Evolutionary conservation across 2,888 invertebrate genomes (phyloP), one percentile per base, ranked within the genome.

Genomic region (Trichacis sp.): DNA sequence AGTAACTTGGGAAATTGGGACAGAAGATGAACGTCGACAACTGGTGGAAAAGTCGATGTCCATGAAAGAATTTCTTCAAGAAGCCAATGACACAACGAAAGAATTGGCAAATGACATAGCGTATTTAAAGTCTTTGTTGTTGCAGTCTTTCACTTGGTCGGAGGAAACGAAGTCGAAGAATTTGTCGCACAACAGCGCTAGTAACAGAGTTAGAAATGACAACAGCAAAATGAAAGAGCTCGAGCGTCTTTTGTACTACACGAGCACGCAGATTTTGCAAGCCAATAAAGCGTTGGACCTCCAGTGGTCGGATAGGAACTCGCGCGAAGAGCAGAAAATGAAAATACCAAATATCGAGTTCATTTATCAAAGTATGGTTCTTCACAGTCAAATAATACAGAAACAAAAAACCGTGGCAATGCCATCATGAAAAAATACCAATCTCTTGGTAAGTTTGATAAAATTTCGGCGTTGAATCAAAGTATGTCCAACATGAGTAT

Each of bases 361-460:
- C 24, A 89, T 94, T 6, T 95, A 94, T 84, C 92, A 93, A 75
- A 91, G 92, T 0, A 85, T 95, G 76, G 90, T 92, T 20, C 89
- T 89, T 62, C 91, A 94, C 67, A 91, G 90, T 70, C 92, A 92
- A 68, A 89, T 91, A 61, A 85, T 91, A 18, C 85, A 85, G 63
- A 88, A 86, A 54, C 91, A 90, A 77, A 88, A 87, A 53, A 64
- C 42, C 14, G 74, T 69, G 5, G 1, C 6, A 75, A 80, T 6
- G 42, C 66, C 0, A 56, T 78, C 12, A 50, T 71, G 8, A 79
- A 74, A 17, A 78, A 74, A 50, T 77, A 79, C 74, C 81, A 75
- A 18, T 38, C 64, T 6, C 47, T 79, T 1, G 66, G 62, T 11
- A 77, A 77, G 5, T 70, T 63, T 1, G 68, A 54, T 14, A 68